These are phyloP conservation scores for Numenius phaeopus DNA, from an alignment of 2,797 vertebrate genomes.

Conservation along the genomic window DNA sequence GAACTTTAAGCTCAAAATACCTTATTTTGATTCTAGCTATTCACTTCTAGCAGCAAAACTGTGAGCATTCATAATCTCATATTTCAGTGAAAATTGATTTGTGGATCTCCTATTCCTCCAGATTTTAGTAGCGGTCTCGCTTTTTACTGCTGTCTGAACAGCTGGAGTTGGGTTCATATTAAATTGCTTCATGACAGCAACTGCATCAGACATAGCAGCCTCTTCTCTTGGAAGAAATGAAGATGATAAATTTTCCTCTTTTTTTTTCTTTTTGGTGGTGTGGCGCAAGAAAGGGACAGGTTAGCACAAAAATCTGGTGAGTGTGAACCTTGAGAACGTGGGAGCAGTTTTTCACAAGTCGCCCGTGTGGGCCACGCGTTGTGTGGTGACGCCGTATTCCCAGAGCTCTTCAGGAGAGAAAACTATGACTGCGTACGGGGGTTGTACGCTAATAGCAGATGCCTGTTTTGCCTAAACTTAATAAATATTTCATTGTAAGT, in stretches of 20 bases:
- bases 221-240: neutral
- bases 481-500: slow-evolving; percentile 28
- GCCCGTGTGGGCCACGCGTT: neutral
- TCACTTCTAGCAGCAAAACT: neutral
- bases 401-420: neutral
- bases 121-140: neutral
- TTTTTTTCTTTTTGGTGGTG: neutral
- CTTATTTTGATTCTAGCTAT: neutral
- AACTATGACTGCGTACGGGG: neutral
- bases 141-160: neutral
- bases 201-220: neutral
- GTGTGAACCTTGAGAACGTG: neutral
- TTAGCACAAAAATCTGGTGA: neutral
- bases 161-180: neutral
- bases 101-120: neutral
- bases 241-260: neutral
- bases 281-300: neutral
- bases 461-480: slow-evolving; percentile 38
- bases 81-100: neutral
- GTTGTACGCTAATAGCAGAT: neutral
- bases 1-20: neutral
- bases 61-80: accelerated
- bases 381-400: neutral
- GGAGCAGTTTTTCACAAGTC: neutral
- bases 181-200: neutral